Base-by-base conservation (phyloP, 2,797 vertebrate genomes). In the Sciaenops ocellatus region DNA sequence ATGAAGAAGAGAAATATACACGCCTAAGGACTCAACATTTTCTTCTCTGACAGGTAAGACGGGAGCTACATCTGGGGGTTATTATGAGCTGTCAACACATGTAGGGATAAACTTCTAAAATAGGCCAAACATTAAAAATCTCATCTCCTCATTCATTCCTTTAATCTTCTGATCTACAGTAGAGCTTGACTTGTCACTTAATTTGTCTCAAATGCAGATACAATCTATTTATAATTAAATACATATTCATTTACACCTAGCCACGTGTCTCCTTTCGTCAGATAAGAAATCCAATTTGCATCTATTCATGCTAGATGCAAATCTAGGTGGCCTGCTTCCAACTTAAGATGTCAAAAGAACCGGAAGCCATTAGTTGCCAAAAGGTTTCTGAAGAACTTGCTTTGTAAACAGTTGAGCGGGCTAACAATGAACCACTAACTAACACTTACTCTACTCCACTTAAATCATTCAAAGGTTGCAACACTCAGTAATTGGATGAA, bases 1-100 rank as follows among this genome's bases (percentile, higher is more conserved):
- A 88, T 79, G 68, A 80, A 65, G 66, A 30, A 24, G 30, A 61
- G 56, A 82, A 85, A 67, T 78, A 60, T 51, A 81, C 46, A 82
- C 10, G 34, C 64, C 75, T 13, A 22, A 56, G 76, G 76, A 79
- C 50, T 56, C 20, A 61, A 69, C 15, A 48, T 57, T 69, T 80
- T 69, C n/a, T 50, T 38, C 24, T 51, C 17, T 78, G 82, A 80
- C 73, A 83, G 79, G 50, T 80, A 47, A 56, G 70, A 70, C 26
- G 18, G 34, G 56, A 73, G 62, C 50, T 61, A 22, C 18, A 72
- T 68, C 26, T 74, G 15, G 42, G 24, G 24, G 30, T 71, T 72
- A 59, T 82, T 69, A 80, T 63, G 56, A 28, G 22, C 54, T 6
- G 47, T 66, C 64, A 73, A 51, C 64, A 51, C 52, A 38, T 38